Evolutionary conservation across 2,888 invertebrate genomes (phyloP).

Genomic region (Cheilosia variabilis): DNA sequence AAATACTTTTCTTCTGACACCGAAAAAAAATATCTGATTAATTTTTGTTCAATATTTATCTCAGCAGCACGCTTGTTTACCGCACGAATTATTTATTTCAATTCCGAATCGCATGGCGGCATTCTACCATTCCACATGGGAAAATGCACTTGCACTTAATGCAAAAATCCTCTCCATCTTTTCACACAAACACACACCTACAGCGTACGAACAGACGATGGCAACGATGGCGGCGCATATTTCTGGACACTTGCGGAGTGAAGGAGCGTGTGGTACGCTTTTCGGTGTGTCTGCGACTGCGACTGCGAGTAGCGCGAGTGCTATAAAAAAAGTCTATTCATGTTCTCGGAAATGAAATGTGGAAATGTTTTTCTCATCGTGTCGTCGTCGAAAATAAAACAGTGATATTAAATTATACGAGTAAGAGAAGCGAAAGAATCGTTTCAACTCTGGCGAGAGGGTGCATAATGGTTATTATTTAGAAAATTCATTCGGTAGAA

Average conservation of each 20-base stretch:
- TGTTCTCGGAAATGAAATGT: slow-evolving; percentile 55
- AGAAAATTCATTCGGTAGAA: slow-evolving; percentile 14
- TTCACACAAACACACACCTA: not conserved
- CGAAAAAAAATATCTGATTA: not conserved
- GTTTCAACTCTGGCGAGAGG: slow-evolving; percentile 13
- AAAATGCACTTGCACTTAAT: slow-evolving; percentile 54
- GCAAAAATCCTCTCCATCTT: slow-evolving; percentile 36
- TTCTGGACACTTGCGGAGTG: not conserved
- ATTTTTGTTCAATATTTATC: slow-evolving; percentile 28
- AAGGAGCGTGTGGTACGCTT: slow-evolving; percentile 2
- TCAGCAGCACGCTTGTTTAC: slow-evolving; percentile 23
- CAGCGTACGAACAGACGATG: not conserved
- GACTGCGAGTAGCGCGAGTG: slow-evolving; percentile 1
- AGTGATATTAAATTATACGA: slow-evolving; percentile 44
- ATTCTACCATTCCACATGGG: slow-evolving; percentile 17
- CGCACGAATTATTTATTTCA: slow-evolving; percentile 19
- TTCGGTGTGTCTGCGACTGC: slow-evolving; percentile 25
- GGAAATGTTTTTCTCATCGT: slow-evolving; percentile 48
- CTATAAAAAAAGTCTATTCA: slow-evolving; percentile 60
- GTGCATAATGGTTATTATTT: slow-evolving; percentile 44
- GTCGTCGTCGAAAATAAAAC: slow-evolving; percentile 42
- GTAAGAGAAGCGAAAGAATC: slow-evolving; percentile 39
- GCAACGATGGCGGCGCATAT: not conserved
- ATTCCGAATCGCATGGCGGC: slow-evolving; percentile 17
- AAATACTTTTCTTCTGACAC: not conserved